Conservation (phyloP, 1,140 invertebrate species). For the Archivesica marissinica region DNA sequence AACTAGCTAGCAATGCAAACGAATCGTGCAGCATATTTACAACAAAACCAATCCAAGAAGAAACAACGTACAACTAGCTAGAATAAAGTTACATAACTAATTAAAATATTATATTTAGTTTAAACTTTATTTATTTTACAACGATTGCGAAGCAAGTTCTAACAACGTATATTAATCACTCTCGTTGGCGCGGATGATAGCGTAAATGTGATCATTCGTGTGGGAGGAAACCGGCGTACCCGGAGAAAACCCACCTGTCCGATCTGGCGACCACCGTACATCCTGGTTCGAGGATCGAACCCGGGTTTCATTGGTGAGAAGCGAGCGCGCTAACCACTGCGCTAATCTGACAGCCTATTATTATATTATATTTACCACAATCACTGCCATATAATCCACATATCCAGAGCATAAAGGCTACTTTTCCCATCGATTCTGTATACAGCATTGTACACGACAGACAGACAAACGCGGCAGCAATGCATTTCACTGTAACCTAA, state of each 20-base stretch:
- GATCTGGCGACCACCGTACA: background rate
- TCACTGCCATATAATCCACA: conserved; percentile 61
- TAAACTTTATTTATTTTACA: too few relatives aligned
- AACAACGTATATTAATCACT: too few relatives aligned
- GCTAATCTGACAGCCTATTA: background rate
- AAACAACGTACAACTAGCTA: too few relatives aligned
- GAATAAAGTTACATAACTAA: too few relatives aligned
- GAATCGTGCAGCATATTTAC: too few relatives aligned
- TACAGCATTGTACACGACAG: conserved; percentile 52
- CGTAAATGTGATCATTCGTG: background rate
- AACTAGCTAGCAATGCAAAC: too few relatives aligned
- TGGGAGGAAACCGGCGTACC: background rate
- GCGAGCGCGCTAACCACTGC: too few relatives aligned
- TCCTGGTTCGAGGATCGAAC: background rate
- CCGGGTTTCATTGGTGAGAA: too few relatives aligned
- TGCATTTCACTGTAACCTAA: conserved; percentile 2
- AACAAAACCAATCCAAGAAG: too few relatives aligned
- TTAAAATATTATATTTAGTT: too few relatives aligned
- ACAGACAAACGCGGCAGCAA: conserved; percentile 1
- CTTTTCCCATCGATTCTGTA: conserved; percentile 38
- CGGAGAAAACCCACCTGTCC: background rate
- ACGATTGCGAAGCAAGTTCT: too few relatives aligned
- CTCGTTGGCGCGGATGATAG: background rate
- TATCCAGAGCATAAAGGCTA: conserved; percentile 68
- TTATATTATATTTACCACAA: background rate